phyloP scores from a whole-genome alignment of 2,888 invertebrate genomes.

The Cataglyphis altisquamis region DNA sequence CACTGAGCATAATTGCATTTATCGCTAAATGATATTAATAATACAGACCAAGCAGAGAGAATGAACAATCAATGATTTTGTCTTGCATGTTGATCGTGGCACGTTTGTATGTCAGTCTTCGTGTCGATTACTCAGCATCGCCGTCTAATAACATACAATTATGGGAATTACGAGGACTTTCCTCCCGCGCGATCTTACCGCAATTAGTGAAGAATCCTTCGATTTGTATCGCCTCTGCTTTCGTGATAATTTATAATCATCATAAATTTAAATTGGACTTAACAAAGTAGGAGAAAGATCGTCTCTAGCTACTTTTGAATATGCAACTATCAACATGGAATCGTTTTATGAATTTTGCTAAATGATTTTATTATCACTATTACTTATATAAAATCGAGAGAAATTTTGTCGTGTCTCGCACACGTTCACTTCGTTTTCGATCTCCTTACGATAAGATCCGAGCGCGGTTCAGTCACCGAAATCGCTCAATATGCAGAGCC shows the following conservation, averaged over 20 bases:
- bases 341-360: background rate
- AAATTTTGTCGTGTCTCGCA: background rate
- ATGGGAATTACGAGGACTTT: background rate
- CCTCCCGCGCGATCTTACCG: conserved; percentile 2
- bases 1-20: background rate
- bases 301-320: too few relatives aligned
- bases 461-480: conserved; percentile 16
- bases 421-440: background rate
- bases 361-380: background rate
- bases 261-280: background rate
- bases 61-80: background rate
- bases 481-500: conserved; percentile 7
- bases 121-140: conserved; percentile 22
- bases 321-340: background rate
- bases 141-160: conserved; percentile 32
- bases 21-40: background rate
- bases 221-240: conserved; percentile 45
- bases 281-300: background rate
- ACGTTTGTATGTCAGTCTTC: background rate
- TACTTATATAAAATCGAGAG: background rate
- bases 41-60: background rate
- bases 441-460: background rate
- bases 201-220: conserved; percentile 60
- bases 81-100: background rate
- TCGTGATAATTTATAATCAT: background rate